Base-by-base conservation (phyloP, 2,888 invertebrate species). In the Vanessa cardui region DNA sequence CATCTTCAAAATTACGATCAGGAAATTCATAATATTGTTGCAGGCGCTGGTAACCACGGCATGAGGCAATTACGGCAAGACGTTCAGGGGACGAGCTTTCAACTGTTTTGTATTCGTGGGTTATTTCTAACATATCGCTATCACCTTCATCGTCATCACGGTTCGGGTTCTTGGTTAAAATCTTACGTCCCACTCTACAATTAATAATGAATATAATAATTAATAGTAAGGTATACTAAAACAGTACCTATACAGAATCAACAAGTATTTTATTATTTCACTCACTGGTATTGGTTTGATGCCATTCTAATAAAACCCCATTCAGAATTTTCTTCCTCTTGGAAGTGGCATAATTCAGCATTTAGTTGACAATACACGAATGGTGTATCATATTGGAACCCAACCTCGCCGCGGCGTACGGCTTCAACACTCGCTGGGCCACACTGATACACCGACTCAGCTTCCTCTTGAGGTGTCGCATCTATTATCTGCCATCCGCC, bases 401-500 rank as follows among this genome's bases (percentile, higher is more conserved):
- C 95, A 21, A 96, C 95, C 83, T 96, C 95, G 0, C 96, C 96
- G 31, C 94, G 93, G 60, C 95, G 94, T 3, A 97, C 94, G 21
- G 96, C 96, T 76, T 94, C 94, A 18, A 95, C 92, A 54, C 95
- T 95, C 46, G 95, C 94, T 16, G 95, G 94, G 77, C 95, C 94
- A 87, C 96, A 94, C 73, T 93, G 91, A 77, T 93, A 94, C 26
- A 94, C 90, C 72, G 93, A 92, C 71, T 94, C 94, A 20, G 94
- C 94, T 78, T 93, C 93, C 80, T 95, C 96, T 82, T 96, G 96
- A 5, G 96, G 96, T 2, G 97, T 97, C 6, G 96, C 93, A 80
- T 97, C 97, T 72, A 97, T 95, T 20, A 95, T 95, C 87, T 97
- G 97, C 97, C 97, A 97, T 6, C 97, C 97, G 20, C 96, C 95